Evolutionary conservation across 2,113 vertebrate species (phyloP), one percentile per base, ranked within the genome.

Genomic region (Seriola aureovittata): DNA sequence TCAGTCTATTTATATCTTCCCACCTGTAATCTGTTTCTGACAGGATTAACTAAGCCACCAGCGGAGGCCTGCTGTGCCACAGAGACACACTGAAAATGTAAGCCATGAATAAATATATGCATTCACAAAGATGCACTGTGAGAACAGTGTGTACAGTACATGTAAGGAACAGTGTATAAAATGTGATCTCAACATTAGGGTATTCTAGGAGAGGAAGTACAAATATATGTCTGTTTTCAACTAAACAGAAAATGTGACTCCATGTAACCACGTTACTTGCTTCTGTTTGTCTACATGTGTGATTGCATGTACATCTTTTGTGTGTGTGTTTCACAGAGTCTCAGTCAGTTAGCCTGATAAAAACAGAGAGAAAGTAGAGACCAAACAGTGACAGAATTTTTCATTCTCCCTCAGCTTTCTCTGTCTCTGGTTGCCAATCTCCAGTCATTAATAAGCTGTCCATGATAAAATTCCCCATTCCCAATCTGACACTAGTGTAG

Each of bases 21-120:
- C 80, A 92, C 92, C 92, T 93, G 89, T 93, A 94, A 94, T 93
- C 92, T 93, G 91, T 89, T 90, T 82, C 85, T 91, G 89, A 89
- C 76, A 32, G 92, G 92, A 93, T 94, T 93, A 93, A 83, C 88
- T 64, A 25, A 90, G 58, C 63, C 81, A 68, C 78, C 68, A 72
- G 71, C 81, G 75, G 79, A 85, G 72, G 65, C 29, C 82, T 85
- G 71, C 88, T 80, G 67, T 74, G 62, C 71, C 69, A 71, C 59
- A 85, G 46, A 84, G 81, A 78, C 66, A 65, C 42, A 4, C 59
- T 71, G 48, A 70, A 81, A 85, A 80, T 84, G 69, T 73, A 70
- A 79, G 32, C 64, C 55, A 46, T 69, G 74, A 72, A 71, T 73
- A 67, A 89, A 81, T 71, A 38, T 62, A 66, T 34, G 58, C 38